Base-by-base conservation (phyloP, 2,797 vertebrate genomes). In the Pipistrellus nathusii region DNA sequence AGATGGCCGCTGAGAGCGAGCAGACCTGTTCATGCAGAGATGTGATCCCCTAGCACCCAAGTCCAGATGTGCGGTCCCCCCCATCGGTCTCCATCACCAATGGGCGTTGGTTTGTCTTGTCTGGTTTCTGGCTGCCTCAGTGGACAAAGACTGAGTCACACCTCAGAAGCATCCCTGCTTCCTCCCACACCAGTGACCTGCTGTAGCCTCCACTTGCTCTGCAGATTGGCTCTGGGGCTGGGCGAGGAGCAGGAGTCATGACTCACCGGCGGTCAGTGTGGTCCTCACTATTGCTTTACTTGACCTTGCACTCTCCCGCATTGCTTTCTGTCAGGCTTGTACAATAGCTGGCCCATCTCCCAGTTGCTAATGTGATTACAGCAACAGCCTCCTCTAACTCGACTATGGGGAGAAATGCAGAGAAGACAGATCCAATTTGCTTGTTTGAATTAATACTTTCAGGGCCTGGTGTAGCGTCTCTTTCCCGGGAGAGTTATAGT, bases 231-330 rank as follows among this genome's bases (percentile, higher is more conserved):
- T 25, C 6, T 69, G 20, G 32, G 76, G 23, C 57, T 23, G 27
- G 0, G 18, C 8, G 20, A 72, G 91, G 53, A 66, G 30, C 75
- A 53, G 38, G 17, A 71, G 13, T 46, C 75, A 17, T 20, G 44
- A 32, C 21, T 48, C 66, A 5, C 38, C 27, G 1, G 75, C 1
- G 0, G 38, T 30, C 18, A 1, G 64, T 2, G 0, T 18, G 25
- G n/a, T 23, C 35, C 44, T 68, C 3, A 6, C 55, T 48, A 8
- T 32, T 6, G 18, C 51, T 20, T 48, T 57, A 5, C 38, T 12
- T 59, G 71, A 30, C 77, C 62, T 82, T 41, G 32, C 0, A 2
- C 10, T 30, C 69, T 27, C 57, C 46, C 11, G 35, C 11, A 0
- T 6, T 3, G 55, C 66, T 59, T 66, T 9, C n/a, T 25, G 0